phyloP scores from a whole-genome alignment of 2,888 invertebrate species.

The Orchesella flavescens region DNA sequence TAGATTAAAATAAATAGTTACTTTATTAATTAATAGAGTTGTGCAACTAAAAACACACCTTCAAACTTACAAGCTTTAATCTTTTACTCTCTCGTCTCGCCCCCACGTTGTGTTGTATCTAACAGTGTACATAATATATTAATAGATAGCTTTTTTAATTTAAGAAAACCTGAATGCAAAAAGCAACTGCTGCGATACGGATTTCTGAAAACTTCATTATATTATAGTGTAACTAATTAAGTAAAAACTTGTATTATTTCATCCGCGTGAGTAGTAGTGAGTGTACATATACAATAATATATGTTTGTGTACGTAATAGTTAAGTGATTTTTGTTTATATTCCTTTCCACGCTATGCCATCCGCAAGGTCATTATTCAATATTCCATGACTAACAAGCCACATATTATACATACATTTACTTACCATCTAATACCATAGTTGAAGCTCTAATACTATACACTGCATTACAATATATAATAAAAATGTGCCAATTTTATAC shows the following conservation, averaged over 20 bases:
- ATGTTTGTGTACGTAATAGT: not conserved
- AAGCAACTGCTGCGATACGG: not conserved
- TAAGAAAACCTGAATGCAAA: not conserved
- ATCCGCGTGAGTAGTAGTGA: not conserved
- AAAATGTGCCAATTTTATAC: conserved; percentile 35
- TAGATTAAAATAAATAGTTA: not conserved
- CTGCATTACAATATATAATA: not conserved
- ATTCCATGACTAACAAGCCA: conserved; percentile 12
- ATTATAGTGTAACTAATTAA: conserved; percentile 6
- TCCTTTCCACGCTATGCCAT: conserved; percentile 21
- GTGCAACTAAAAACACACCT: too few relatives aligned
- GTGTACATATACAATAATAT: not conserved
- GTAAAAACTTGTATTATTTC: conserved; percentile 1
- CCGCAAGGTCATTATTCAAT: conserved; percentile 36
- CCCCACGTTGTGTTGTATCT: too few relatives aligned
- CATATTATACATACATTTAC: not conserved
- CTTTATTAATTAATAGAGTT: too few relatives aligned
- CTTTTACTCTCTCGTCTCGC: too few relatives aligned
- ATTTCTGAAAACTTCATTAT: not conserved
- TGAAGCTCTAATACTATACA: too few relatives aligned
- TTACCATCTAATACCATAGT: too few relatives aligned
- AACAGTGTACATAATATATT: too few relatives aligned
- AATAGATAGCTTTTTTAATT: not conserved
- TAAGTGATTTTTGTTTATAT: conserved; percentile 1
- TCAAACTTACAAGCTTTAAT: too few relatives aligned